Evolutionary conservation across 2,797 vertebrate species (phyloP).

Genomic region (Salarias fasciatus): DNA sequence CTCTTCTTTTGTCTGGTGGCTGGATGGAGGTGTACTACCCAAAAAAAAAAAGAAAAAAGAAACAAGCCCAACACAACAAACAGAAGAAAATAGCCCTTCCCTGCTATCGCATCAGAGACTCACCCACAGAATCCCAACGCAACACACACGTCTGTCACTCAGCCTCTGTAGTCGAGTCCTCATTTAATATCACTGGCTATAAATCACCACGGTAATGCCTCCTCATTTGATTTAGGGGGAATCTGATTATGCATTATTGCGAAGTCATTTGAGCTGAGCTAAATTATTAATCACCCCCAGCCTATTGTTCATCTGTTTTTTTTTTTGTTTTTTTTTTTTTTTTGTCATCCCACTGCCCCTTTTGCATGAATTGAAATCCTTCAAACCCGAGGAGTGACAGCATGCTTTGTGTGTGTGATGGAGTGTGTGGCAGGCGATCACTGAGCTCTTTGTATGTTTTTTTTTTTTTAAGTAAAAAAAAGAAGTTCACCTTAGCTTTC

Average conservation of each 20-base stretch:
- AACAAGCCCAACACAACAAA: constrained; percentile 2
- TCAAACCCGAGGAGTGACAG: constrained; percentile 39
- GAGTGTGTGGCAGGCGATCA: no score
- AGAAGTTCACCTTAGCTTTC: constrained; percentile 2
- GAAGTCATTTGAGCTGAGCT: constrained; percentile 63
- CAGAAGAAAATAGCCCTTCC: constrained; percentile 11
- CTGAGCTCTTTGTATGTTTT: neutral
- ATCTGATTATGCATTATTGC: constrained; percentile 68
- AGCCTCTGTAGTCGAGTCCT: constrained; percentile 38
- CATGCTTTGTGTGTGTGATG: neutral
- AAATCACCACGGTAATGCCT: constrained; percentile 65
- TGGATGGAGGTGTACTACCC: constrained; percentile 10
- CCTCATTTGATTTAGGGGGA: constrained; percentile 61
- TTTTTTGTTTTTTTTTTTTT: constrained; percentile 35
- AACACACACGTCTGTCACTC: constrained; percentile 14
- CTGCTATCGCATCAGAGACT: neutral
- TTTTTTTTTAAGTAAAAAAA: neutral
- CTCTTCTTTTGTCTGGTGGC: constrained; percentile 3
- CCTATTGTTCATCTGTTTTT: constrained; percentile 49
- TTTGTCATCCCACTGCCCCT: constrained; percentile 36
- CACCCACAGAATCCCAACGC: constrained; percentile 1
- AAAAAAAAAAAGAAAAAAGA: no score
- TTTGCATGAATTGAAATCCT: constrained; percentile 56
- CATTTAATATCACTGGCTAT: constrained; percentile 56
- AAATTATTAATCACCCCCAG: constrained; percentile 70